Percentiles rank a stretch among this genome's conserved stretches.
These are phyloP conservation scores for Pomacea canaliculata DNA, from an alignment of 2,888 invertebrate genomes.

Conservation along the genomic window DNA sequence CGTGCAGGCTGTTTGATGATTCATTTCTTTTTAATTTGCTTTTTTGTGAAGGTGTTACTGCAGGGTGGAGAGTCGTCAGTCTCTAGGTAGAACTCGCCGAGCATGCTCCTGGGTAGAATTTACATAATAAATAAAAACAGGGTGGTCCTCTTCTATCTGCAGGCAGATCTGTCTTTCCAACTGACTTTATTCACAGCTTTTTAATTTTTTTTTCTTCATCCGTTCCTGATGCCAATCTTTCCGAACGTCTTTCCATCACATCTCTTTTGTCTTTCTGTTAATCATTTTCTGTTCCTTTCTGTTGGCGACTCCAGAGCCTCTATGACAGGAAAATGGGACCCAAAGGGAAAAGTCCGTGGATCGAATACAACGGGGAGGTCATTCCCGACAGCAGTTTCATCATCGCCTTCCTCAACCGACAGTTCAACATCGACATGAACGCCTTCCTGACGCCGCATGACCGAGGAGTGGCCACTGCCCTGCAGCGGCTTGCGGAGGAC, in stretches of 20 bases:
- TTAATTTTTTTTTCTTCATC: no score
- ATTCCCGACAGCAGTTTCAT: conserved; percentile 61
- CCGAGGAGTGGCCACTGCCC: conserved; percentile 53
- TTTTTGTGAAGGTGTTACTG: no score
- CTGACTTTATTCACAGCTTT: no score
- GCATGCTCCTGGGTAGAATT: no score
- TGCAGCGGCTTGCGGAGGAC: conserved; percentile 63
- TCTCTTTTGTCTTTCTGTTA: neutral
- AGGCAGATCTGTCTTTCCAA: no score
- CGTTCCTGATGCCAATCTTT: no score
- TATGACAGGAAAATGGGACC: conserved; percentile 50
- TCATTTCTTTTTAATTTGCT: no score
- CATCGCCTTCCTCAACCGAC: conserved; percentile 59
- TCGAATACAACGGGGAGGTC: conserved; percentile 60
- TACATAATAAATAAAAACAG: no score
- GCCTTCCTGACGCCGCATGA: conserved; percentile 45
- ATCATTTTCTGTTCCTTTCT: neutral
- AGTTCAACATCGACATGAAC: conserved; percentile 57
- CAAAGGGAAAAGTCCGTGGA: conserved; percentile 66
- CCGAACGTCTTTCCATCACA: neutral
- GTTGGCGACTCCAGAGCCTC: conserved; percentile 41
- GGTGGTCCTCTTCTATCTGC: no score
- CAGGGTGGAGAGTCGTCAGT: no score
- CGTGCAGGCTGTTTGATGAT: no score
- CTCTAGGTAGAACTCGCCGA: no score